A percentile compares a stretch with the other conserved stretches of the same genome.
Conservation (phyloP, 2,888 invertebrate species). For the Macrophya alboannulata region DNA sequence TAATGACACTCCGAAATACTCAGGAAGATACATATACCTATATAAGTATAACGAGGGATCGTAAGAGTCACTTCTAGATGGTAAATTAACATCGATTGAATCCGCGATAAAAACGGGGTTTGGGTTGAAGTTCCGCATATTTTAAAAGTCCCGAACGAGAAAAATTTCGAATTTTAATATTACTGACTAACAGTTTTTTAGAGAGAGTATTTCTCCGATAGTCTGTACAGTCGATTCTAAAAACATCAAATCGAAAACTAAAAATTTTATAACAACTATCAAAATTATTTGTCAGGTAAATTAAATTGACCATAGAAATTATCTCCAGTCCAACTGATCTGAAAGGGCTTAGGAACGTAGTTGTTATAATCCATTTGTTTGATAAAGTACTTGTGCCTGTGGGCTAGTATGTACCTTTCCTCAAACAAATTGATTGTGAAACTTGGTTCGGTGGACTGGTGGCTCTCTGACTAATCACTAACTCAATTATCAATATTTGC, state of each 20-base stretch:
- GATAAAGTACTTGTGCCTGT: conserved; percentile 19
- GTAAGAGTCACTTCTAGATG: not conserved
- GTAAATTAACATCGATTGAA: not conserved
- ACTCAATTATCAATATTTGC: conserved; percentile 49
- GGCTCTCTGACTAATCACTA: conserved; percentile 28
- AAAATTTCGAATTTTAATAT: too few species aligned
- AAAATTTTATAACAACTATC: not conserved
- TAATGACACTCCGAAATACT: not conserved
- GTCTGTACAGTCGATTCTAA: too few species aligned
- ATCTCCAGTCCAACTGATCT: not conserved
- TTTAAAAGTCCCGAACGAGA: too few species aligned
- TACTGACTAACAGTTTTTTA: too few species aligned
- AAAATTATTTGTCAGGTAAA: not conserved
- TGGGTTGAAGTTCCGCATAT: too few species aligned
- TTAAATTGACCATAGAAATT: conserved; percentile 4
- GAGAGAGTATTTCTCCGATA: too few species aligned
- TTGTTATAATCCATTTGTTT: conserved; percentile 25
- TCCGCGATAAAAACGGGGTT: not conserved
- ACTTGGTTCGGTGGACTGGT: not conserved
- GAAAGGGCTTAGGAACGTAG: not conserved
- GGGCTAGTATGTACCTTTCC: not conserved
- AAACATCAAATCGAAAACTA: too few species aligned
- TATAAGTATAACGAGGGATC: not conserved
- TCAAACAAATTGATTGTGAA: conserved; percentile 29
- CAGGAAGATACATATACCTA: not conserved